Evolutionary conservation across 2,797 vertebrate genomes (phyloP), one percentile per base, ranked within the genome.

Genomic region (Sebastes trivittatus): DNA sequence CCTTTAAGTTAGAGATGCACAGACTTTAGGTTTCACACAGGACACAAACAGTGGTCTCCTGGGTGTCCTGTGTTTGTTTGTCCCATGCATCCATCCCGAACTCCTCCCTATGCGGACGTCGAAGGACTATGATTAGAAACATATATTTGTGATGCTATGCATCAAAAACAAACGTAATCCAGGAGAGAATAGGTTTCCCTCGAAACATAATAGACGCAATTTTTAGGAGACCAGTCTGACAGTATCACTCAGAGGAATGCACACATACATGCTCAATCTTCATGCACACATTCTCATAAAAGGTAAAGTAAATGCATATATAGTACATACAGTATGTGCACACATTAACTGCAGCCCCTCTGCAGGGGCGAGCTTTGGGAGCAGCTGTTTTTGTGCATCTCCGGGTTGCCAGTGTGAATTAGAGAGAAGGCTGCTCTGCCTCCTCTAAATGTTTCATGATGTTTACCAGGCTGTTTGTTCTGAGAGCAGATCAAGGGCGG

Each of bases 381-480:
- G 92, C 93, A 93, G 93, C 90, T 93, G 93, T 90, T 93, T 92
- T 88, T 81, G 74, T 87, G 90, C 88, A 88, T 92, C 89, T 92
- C 85, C 11, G 80, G 77, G 87, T 88, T 91, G 92, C 93, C 92
- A 91, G 87, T 74, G 92, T 85, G 90, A 94, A 95, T 95, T 95
- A 95, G 90, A 87, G 87, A 94, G 91, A 93, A 91, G 87, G 89
- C 87, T 88, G 91, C 93, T 92, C 94, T 95, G 92, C 94, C 91
- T 93, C 88, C 88, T 89, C 90, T 96, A 95, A 95, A 95, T 95
- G 94, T 96, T 96, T 96, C 93, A 96, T 96, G 95, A 95, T 96
- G 95, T 96, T 96, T 96, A 96, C 94, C 93, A 94, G 93, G 85
- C 92, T 96, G 92, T 93, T 94, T 95, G 95, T 95, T 95, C 92